These are phyloP conservation scores for Chalcosyrphus nemorum DNA, from an alignment of 2,888 invertebrate genomes.

Conservation along the genomic window DNA sequence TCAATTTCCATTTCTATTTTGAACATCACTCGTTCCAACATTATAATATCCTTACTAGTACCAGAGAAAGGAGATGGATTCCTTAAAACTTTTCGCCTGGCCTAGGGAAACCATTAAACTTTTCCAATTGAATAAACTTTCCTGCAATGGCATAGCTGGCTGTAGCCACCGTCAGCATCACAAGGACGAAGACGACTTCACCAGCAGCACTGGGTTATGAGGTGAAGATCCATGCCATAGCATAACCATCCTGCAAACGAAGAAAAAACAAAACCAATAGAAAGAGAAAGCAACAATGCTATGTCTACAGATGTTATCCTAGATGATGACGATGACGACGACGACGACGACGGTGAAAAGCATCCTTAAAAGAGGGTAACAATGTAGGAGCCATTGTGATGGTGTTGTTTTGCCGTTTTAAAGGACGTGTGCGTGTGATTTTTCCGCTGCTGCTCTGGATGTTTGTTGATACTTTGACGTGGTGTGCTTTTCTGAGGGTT, in stretches of 20 bases:
- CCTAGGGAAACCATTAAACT: slow-evolving; percentile 53
- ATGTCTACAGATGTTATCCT: slow-evolving; percentile 39
- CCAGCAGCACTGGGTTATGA: slow-evolving; percentile 36
- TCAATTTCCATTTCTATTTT: slow-evolving; percentile 51
- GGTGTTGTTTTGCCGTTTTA: slow-evolving; percentile 15
- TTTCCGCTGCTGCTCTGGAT: slow-evolving; percentile 10
- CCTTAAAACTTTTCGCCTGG: slow-evolving; percentile 22
- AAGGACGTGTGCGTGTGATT: slow-evolving; percentile 25
- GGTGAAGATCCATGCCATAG: slow-evolving; percentile 55
- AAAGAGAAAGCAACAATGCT: slow-evolving; percentile 3
- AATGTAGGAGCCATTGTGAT: slow-evolving; percentile 8
- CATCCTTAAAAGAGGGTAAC: slow-evolving; percentile 12
- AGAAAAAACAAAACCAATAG: too few species aligned
- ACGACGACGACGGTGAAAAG: slow-evolving; percentile 20
- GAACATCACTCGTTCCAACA: slow-evolving; percentile 10
- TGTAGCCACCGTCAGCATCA: not conserved
- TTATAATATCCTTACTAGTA: slow-evolving; percentile 13
- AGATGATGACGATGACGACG: too few species aligned
- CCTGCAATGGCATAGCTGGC: not conserved
- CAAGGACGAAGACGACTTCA: not conserved
- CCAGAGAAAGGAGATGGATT: slow-evolving; percentile 8
- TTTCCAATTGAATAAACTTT: slow-evolving; percentile 57
- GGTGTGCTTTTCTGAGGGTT: slow-evolving; percentile 11
- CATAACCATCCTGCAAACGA: slow-evolving; percentile 42
- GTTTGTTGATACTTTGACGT: slow-evolving; percentile 37